phyloP scores from a whole-genome alignment of 1,140 invertebrate genomes.

The Platyscapa corneri region DNA sequence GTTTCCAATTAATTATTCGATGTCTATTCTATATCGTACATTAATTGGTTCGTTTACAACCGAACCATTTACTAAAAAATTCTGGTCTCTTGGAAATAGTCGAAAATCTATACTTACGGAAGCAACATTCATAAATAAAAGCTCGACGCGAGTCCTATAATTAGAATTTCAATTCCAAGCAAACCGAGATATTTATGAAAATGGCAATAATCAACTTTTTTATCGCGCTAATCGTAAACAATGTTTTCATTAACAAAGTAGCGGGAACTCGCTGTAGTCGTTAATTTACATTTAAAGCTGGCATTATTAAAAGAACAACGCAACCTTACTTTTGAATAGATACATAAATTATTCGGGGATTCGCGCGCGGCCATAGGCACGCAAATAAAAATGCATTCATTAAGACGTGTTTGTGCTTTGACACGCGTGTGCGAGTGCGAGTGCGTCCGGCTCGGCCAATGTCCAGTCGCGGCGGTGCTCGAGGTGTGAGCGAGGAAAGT shows the following conservation, averaged over 20 bases:
- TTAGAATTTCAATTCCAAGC: not conserved
- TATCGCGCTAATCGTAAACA: not conserved
- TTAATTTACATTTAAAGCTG: slow-evolving; percentile 19
- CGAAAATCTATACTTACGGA: too few relatives aligned
- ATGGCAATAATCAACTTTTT: not conserved
- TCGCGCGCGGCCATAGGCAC: not conserved
- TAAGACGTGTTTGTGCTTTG: slow-evolving; percentile 35
- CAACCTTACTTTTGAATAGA: slow-evolving; percentile 22
- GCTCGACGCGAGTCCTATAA: not conserved
- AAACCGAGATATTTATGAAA: not conserved
- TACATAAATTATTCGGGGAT: slow-evolving; percentile 20
- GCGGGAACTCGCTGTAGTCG: not conserved
- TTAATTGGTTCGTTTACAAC: too few relatives aligned
- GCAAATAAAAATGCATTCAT: slow-evolving; percentile 36
- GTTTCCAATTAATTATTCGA: too few relatives aligned
- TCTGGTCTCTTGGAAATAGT: too few relatives aligned
- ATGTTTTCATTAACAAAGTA: not conserved
- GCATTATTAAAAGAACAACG: slow-evolving; percentile 10
- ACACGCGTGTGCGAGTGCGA: slow-evolving; percentile 9
- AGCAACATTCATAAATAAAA: not conserved
- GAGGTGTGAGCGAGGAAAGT: slow-evolving; percentile 15
- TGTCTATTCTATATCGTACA: too few relatives aligned
- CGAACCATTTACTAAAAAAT: too few relatives aligned
- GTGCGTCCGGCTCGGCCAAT: slow-evolving; percentile 3
- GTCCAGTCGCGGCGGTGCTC: slow-evolving; percentile 11